Percentiles rank a stretch among this genome's conserved stretches.
These are phyloP conservation scores for Cataglyphis hispanica DNA, from an alignment of 1,140 invertebrate species.

Conservation along the genomic window DNA sequence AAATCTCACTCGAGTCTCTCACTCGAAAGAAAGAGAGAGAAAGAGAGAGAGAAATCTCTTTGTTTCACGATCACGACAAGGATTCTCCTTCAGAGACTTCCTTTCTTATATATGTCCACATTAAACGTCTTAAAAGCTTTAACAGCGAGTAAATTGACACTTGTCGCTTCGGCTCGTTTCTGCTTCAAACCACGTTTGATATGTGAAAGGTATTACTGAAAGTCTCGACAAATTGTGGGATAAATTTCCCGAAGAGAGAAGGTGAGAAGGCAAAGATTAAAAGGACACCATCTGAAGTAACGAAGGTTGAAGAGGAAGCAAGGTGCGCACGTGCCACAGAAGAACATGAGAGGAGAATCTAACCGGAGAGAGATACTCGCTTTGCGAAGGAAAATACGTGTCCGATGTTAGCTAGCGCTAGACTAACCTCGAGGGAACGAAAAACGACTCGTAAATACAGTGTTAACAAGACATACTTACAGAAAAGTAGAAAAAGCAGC, in stretches of 20 bases:
- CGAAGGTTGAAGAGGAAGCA: conserved; percentile 25
- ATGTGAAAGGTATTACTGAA: background rate
- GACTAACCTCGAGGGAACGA: conserved; percentile 39
- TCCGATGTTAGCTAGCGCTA: conserved; percentile 42
- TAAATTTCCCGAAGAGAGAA: conserved; percentile 51
- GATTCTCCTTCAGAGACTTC: too few relatives aligned
- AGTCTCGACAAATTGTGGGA: background rate
- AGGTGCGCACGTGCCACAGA: conserved; percentile 1
- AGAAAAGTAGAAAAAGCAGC: conserved; percentile 18
- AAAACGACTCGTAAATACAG: conserved; percentile 65
- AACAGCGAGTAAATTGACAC: background rate
- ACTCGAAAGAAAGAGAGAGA: background rate
- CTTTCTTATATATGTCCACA: background rate
- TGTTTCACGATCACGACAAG: conserved; percentile 33
- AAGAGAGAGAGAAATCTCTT: conserved; percentile 13
- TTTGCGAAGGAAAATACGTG: conserved; percentile 43
- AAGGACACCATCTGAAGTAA: conserved; percentile 12
- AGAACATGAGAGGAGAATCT: background rate
- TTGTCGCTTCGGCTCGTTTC: background rate
- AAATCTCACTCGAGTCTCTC: conserved; percentile 56
- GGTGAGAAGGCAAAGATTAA: conserved; percentile 38
- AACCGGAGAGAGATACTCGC: conserved; percentile 23
- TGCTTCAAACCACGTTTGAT: background rate
- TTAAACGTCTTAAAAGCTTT: background rate
- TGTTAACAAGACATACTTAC: conserved; percentile 55